phyloP scores from a whole-genome alignment of 2,797 vertebrate genomes.

The Chiroxiphia lanceolata region DNA sequence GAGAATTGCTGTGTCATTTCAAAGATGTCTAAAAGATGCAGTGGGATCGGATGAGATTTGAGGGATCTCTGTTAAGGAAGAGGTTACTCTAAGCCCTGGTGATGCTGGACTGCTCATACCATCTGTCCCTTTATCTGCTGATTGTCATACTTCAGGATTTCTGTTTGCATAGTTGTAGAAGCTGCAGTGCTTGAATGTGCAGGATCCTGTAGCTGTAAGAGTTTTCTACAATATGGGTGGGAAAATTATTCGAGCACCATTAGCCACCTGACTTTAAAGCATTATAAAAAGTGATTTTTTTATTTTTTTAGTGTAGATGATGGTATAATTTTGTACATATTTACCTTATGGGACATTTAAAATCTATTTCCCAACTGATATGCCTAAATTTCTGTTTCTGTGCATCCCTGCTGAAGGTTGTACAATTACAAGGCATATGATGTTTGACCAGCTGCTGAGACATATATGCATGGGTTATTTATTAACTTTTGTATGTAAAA shows the following conservation, averaged over 20 bases:
- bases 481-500: background rate
- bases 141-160: background rate
- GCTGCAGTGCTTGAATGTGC: background rate
- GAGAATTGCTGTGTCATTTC: constrained; percentile 6
- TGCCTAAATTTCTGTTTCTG: background rate
- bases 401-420: background rate
- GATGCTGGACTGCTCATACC: background rate
- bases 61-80: background rate
- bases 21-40: background rate
- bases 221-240: background rate
- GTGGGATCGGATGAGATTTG: background rate
- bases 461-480: background rate
- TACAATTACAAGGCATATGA: background rate
- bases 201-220: background rate
- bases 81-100: background rate
- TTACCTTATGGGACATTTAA: background rate
- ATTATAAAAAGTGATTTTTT: background rate
- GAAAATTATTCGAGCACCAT: background rate
- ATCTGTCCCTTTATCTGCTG: background rate
- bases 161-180: background rate
- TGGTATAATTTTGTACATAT: background rate
- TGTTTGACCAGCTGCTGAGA: background rate
- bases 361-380: background rate
- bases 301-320: background rate
- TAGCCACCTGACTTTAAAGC: background rate